Conservation (phyloP, 2,797 vertebrate genomes). For the Chrysocyon brachyurus region DNA sequence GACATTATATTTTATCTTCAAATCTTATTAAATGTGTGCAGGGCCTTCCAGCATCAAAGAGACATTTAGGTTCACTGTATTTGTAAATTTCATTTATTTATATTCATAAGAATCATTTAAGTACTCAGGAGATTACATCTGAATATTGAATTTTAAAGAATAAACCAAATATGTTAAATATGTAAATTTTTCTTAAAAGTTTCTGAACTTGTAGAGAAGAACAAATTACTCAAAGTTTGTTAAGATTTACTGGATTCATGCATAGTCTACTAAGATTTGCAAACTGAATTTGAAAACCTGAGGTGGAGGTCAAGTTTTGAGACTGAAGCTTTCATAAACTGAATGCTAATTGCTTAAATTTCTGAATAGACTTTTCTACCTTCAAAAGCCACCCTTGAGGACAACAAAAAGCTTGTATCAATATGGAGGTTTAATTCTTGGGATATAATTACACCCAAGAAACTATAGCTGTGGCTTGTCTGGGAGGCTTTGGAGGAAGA, state of each 20-base stretch:
- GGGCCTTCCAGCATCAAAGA: neutral
- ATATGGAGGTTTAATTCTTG: neutral
- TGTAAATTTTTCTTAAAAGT: neutral
- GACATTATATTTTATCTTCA: neutral
- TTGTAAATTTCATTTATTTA: neutral
- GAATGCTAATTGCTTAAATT: slow-evolving; percentile 10
- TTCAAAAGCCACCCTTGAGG: neutral
- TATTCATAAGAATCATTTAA: neutral
- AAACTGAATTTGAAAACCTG: slow-evolving; percentile 1
- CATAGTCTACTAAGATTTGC: neutral
- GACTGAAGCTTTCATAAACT: neutral
- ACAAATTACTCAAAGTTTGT: neutral
- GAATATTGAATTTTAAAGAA: neutral
- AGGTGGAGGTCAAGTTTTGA: neutral
- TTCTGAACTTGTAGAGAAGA: neutral
- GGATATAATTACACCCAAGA: neutral
- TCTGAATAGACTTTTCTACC: neutral
- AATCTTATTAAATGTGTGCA: neutral
- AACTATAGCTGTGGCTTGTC: neutral
- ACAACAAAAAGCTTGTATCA: neutral
- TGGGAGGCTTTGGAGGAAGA: neutral
- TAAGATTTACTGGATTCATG: neutral
- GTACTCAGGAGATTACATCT: neutral
- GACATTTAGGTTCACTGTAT: neutral
- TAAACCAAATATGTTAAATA: neutral